Conservation (phyloP, 1,140 invertebrate species). For the Chironomus striatipennis region DNA sequence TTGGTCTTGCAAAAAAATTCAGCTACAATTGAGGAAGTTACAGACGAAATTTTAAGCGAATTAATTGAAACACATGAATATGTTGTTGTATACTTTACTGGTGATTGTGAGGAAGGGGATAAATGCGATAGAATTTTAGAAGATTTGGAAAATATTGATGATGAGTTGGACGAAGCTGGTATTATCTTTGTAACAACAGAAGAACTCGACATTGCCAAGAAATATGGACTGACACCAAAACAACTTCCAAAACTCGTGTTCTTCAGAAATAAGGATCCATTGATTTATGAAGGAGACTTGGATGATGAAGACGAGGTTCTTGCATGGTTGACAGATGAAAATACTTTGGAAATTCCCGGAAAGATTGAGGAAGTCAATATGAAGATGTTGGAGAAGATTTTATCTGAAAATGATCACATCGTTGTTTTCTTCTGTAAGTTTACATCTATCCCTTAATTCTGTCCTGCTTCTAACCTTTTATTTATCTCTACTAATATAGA, state of each 20-base stretch:
- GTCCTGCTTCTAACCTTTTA: background rate
- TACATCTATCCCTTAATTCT: background rate
- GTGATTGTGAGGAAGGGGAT: constrained; percentile 77
- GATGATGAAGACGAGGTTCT: constrained; percentile 85
- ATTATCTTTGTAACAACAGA: constrained; percentile 91
- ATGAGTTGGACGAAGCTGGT: constrained; percentile 85
- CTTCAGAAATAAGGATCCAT: constrained; percentile 81
- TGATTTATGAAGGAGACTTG: constrained; percentile 66
- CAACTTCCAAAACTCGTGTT: constrained; percentile 78
- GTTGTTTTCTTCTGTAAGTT: constrained; percentile 89
- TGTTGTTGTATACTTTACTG: constrained; percentile 89
- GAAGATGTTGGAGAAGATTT: constrained; percentile 84
- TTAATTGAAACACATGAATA: constrained; percentile 87
- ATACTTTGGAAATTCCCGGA: constrained; percentile 81
- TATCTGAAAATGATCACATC: constrained; percentile 78
- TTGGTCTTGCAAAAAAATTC: constrained; percentile 81
- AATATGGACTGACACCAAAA: constrained; percentile 62
- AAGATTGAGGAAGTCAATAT: constrained; percentile 89
- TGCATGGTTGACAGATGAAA: constrained; percentile 84
- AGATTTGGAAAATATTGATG: constrained; percentile 87
- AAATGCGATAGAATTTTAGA: constrained; percentile 75
- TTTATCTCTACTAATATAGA: constrained; percentile 46
- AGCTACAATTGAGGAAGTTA: constrained; percentile 90
- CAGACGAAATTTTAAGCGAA: constrained; percentile 79
- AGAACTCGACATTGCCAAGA: constrained; percentile 70